phyloP scores from a whole-genome alignment of 2,113 vertebrate genomes.

The Hippocampus guttulatus region DNA sequence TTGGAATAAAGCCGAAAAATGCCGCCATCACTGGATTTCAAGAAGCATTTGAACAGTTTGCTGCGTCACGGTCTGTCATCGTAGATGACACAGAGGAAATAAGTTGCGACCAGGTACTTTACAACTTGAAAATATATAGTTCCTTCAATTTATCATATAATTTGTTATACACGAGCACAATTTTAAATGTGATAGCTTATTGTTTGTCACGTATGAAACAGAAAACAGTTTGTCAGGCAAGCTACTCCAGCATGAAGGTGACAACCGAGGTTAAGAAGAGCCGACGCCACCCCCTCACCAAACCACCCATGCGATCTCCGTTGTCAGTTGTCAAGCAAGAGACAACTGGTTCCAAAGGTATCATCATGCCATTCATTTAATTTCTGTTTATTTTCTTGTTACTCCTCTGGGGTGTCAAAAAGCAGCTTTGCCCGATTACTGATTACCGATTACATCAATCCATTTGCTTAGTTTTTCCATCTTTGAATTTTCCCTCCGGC shows the following conservation, averaged over 20 bases:
- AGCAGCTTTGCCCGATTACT: not conserved
- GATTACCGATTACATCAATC: not conserved
- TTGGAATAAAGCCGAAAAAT: conserved; percentile 62
- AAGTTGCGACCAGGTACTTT: conserved; percentile 37
- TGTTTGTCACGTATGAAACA: not conserved
- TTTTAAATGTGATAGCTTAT: not conserved
- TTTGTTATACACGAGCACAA: not conserved
- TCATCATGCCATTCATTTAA: conserved; percentile 4
- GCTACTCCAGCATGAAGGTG: conserved; percentile 82
- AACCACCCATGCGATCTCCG: conserved; percentile 85
- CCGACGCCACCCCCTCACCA: conserved; percentile 87
- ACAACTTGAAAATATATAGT: not conserved
- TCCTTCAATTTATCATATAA: not conserved
- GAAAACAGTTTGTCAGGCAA: conserved; percentile 56
- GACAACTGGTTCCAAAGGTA: conserved; percentile 84
- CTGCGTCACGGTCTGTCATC: conserved; percentile 15
- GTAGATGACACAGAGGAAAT: conserved; percentile 16
- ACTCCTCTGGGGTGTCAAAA: not conserved
- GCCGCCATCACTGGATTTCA: conserved; percentile 71
- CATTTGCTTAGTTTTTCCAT: not conserved
- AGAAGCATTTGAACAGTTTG: conserved; percentile 79
- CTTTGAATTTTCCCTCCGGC: not conserved
- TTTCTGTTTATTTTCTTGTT: not conserved
- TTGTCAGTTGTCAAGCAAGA: conserved; percentile 91
- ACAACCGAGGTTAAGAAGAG: conserved; percentile 93